Base-by-base conservation (phyloP, 1,140 invertebrate species). In the Aphaenogaster floridana region DNA sequence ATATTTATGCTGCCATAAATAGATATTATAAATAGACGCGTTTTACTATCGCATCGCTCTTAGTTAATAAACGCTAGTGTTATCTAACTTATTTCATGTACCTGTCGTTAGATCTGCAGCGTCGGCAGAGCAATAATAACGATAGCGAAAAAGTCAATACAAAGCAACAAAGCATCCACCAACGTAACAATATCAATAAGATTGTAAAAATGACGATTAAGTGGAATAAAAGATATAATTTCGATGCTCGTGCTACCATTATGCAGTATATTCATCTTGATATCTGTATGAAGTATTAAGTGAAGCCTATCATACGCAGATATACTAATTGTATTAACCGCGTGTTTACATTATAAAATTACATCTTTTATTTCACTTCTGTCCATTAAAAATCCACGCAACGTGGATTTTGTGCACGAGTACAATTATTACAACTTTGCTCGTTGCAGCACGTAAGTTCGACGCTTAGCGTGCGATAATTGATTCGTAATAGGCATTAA, bases 1-100 rank as follows among this genome's bases (percentile, higher is more conserved):
- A 79, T 79, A 79, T 79, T 79, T 79, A 66, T 79, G 77, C 77
- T 79, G 77, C 77, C 77, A 66, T 66, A 79, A 66, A 79, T 66
- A 79, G 52, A 79, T 79, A 64, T 50, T 79, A 63, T 48, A 78
- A 78, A 66, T 66, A 66, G 45, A 36, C 61, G 59, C 17, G 77
- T 79, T 79, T 64, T 66, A 79, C 45, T 66, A 50, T 79, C 45
- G 28, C 17, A 64, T 79, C 42, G 45, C 59, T 78, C 17, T 61
- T 79, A 79, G 66, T 66, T 79, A 78, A 57, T 76, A 79, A 79
- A 64, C 8, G 39, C 2, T 63, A 79, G 74, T 61, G 28, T 52
- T 79, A 79, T 8, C 17, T 79, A 79, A 79, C 66, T 79, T 79
- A 79, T 79, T 52, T 79, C 61, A n/a, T 36, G 77, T 79, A 79